Conservation (phyloP, 2,797 vertebrate genomes). For the Myotis daubentonii region DNA sequence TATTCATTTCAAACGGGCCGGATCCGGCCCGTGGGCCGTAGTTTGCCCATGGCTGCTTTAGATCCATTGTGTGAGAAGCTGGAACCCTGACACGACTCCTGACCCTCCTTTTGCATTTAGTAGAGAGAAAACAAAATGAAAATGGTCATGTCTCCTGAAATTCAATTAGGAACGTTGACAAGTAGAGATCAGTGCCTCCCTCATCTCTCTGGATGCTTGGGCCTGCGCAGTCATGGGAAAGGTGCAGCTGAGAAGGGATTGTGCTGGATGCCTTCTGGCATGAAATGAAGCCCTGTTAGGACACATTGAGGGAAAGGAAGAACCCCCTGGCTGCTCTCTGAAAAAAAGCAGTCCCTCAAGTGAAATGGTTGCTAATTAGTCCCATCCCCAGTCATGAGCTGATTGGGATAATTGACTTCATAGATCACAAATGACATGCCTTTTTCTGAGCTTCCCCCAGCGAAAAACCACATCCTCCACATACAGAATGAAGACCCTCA, state of each 20-base stretch:
- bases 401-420: constrained; percentile 72
- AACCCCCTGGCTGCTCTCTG: constrained; percentile 53
- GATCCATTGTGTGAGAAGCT: background rate
- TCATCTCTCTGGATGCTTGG: background rate
- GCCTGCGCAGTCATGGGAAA: background rate
- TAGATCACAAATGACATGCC: constrained; percentile 71
- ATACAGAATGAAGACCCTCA: background rate
- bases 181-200: constrained; percentile 7
- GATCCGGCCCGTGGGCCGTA: too few species aligned
- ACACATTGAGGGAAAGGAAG: constrained; percentile 62
- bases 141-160: constrained; percentile 39
- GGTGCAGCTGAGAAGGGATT: constrained; percentile 35
- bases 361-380: constrained; percentile 79
- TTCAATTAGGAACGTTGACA: constrained; percentile 53
- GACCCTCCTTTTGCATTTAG: background rate
- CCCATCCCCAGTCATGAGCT: constrained; percentile 66
- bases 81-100: background rate
- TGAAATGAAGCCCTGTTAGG: background rate
- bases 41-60: background rate
- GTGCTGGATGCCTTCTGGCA: constrained; percentile 54
- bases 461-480: background rate
- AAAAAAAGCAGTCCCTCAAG: constrained; percentile 66
- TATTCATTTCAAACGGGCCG: too few species aligned
- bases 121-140: constrained; percentile 43
- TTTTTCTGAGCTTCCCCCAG: constrained; percentile 73